Conservation (phyloP, 2,113 vertebrate genomes). For the Phalacrocorax carbo region DNA sequence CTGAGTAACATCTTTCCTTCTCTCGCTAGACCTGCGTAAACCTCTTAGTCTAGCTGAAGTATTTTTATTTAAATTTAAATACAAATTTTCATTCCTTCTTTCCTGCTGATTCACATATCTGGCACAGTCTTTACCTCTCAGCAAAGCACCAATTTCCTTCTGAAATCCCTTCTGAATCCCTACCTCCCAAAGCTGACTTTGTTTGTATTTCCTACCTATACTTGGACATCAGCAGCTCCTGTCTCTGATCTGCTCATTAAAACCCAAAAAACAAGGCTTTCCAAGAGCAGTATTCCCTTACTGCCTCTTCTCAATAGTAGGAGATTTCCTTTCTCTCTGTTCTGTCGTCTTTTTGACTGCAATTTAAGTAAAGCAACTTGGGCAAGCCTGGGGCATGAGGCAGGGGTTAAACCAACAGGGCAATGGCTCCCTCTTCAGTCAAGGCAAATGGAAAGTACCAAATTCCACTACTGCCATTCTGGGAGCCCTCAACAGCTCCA, state of each 20-base stretch:
- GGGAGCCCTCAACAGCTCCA: background rate
- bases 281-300: background rate
- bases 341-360: background rate
- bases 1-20: background rate
- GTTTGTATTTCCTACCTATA: background rate
- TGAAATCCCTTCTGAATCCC: background rate
- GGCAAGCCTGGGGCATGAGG: fast-evolving
- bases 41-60: background rate
- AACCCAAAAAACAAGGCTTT: background rate
- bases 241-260: background rate
- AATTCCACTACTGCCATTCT: background rate
- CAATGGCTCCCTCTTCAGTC: background rate
- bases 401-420: background rate
- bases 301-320: background rate
- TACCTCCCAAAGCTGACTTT: background rate
- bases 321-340: background rate
- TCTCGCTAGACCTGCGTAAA: background rate
- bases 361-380: background rate
- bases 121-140: background rate
- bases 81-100: background rate
- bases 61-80: background rate
- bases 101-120: background rate
- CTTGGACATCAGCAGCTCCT: background rate
- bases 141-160: background rate
- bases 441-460: background rate